These are phyloP conservation scores for Eupithecia pulchellata DNA, from an alignment of 2,888 invertebrate species.

Conservation along the genomic window DNA sequence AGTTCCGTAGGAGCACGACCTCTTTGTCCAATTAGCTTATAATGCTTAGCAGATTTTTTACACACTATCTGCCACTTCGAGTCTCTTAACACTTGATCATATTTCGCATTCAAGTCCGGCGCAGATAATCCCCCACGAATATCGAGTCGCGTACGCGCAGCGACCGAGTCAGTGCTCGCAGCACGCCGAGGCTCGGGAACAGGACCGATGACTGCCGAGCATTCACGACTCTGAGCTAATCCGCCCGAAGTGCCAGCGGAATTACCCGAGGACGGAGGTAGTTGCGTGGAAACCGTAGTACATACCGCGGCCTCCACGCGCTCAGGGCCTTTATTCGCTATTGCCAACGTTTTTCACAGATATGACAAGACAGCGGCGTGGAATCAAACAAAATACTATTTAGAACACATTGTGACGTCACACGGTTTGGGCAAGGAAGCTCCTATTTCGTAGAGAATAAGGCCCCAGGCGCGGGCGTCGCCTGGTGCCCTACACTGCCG, in stretches of 20 bases:
- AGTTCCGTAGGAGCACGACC: no score
- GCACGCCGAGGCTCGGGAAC: neutral
- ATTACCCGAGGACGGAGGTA: neutral
- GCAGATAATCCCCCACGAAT: constrained; percentile 9
- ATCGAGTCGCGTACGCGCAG: constrained; percentile 1
- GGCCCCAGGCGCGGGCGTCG: neutral
- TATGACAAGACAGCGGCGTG: no score
- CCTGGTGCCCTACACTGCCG: constrained; percentile 6
- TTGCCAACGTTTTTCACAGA: no score
- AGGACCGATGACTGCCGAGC: neutral
- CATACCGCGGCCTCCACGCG: constrained; percentile 5
- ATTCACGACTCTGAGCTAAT: neutral
- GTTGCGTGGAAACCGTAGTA: constrained; percentile 5
- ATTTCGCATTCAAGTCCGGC: constrained; percentile 9
- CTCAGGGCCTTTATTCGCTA: no score
- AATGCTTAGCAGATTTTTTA: no score
- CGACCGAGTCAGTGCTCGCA: neutral
- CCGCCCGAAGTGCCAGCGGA: constrained; percentile 6
- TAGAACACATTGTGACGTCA: no score
- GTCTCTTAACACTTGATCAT: no score
- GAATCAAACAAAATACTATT: no score
- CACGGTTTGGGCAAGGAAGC: no score
- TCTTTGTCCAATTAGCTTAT: no score
- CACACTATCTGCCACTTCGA: no score
- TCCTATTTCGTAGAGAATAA: no score